Percentiles rank a stretch among this genome's conserved stretches.
Evolutionary conservation across 2,888 invertebrate genomes (phyloP).

Genomic region (Empis stercorea): DNA sequence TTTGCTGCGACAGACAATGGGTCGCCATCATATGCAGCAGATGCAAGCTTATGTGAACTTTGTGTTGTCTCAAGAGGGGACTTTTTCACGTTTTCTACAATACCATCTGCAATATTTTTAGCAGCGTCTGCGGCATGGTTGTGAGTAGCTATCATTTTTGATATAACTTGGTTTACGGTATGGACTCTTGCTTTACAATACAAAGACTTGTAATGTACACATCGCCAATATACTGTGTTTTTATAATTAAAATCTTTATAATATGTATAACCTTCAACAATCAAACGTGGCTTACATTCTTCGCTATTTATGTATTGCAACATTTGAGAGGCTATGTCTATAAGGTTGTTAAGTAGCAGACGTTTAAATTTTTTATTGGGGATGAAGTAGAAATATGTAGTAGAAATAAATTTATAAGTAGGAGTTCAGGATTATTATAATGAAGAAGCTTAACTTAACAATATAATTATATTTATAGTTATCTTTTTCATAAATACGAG

Average conservation of each 20-base stretch:
- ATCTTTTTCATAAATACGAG: no score
- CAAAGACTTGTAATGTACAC: neutral
- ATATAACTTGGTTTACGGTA: neutral
- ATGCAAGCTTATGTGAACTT: neutral
- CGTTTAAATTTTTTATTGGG: no score
- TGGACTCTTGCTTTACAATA: neutral
- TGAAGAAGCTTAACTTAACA: no score
- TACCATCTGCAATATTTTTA: neutral
- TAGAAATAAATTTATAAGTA: no score
- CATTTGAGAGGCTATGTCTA: neutral
- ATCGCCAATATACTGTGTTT: neutral
- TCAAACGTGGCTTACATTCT: neutral
- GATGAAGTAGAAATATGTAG: no score
- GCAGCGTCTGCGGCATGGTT: neutral
- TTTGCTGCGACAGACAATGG: neutral
- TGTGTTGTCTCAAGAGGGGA: neutral
- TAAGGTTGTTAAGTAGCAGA: no score
- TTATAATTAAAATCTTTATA: neutral
- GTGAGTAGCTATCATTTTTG: neutral
- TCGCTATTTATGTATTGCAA: neutral
- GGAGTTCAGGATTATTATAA: no score
- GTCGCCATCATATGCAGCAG: neutral
- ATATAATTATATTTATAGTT: no score
- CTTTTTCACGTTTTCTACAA: neutral
- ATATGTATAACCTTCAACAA: neutral